These are phyloP conservation scores for Microtus pennsylvanicus DNA, from an alignment of 2,113 vertebrate genomes.

Conservation along the genomic window DNA sequence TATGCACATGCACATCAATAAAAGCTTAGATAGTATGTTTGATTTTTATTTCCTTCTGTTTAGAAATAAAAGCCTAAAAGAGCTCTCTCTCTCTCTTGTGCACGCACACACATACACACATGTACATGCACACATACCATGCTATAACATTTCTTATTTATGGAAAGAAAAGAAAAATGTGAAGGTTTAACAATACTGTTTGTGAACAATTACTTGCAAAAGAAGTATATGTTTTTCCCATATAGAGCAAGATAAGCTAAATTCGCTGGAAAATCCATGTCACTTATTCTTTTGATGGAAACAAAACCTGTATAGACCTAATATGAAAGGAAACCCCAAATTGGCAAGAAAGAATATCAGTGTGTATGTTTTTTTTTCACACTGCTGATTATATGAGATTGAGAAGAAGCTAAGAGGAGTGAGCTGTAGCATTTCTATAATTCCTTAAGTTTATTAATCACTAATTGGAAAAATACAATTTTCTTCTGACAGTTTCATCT, in stretches of 20 bases:
- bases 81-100: background rate
- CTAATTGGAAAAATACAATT: slow-evolving; percentile 80
- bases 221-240: slow-evolving; percentile 65
- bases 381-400: slow-evolving; percentile 70
- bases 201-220: background rate
- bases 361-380: slow-evolving; percentile 79
- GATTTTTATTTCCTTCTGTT: slow-evolving; percentile 44
- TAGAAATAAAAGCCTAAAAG: slow-evolving; percentile 73
- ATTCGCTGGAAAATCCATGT: slow-evolving; percentile 53
- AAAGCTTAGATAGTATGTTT: slow-evolving; percentile 58
- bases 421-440: slow-evolving; percentile 73
- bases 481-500: slow-evolving; percentile 80
- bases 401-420: slow-evolving; percentile 72
- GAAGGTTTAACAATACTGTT: slow-evolving; percentile 54
- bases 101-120: fast-evolving
- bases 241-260: slow-evolving; percentile 70
- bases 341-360: slow-evolving; percentile 71
- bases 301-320: slow-evolving; percentile 5
- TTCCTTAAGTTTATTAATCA: slow-evolving; percentile 77
- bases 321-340: slow-evolving; percentile 81
- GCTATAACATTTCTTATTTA: slow-evolving; percentile 77
- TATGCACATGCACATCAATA: slow-evolving; percentile 62
- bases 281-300: slow-evolving; percentile 53
- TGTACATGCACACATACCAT: no score
- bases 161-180: slow-evolving; percentile 70